Conservation (phyloP, 2,888 invertebrate genomes). For the Chaetogeoica ovagalla region DNA sequence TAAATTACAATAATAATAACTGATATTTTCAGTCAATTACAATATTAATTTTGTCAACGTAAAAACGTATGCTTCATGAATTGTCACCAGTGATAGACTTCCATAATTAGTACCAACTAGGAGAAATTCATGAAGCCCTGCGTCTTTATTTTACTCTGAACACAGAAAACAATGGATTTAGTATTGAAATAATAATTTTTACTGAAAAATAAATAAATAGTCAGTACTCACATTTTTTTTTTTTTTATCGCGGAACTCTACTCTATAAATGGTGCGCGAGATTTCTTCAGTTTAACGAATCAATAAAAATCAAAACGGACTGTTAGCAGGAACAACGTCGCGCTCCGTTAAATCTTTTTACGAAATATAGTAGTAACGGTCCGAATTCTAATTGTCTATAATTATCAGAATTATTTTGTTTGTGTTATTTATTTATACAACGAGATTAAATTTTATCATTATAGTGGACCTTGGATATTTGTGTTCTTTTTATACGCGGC, state of each 20-base stretch:
- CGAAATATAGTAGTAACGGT: not conserved
- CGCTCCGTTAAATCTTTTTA: not conserved
- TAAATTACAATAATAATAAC: not conserved
- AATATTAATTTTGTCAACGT: not conserved
- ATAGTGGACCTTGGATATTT: slow-evolving; percentile 32
- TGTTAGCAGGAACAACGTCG: not conserved
- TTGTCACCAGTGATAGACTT: slow-evolving; percentile 51
- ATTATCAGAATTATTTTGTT: slow-evolving; percentile 30
- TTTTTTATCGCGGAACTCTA: not conserved
- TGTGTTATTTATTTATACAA: slow-evolving; percentile 22
- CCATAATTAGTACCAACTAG: slow-evolving; percentile 41
- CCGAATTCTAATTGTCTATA: not conserved
- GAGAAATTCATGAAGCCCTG: slow-evolving; percentile 38
- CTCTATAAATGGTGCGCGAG: too few species aligned
- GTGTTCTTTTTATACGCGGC: not conserved
- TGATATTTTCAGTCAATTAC: not conserved
- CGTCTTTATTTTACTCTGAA: not conserved
- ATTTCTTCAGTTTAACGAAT: not conserved
- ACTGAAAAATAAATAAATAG: not conserved
- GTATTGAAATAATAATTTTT: not conserved
- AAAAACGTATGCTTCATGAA: slow-evolving; percentile 45
- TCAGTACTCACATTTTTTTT: too few species aligned
- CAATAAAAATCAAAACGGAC: not conserved
- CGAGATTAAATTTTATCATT: slow-evolving; percentile 31
- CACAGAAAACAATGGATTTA: not conserved